Base-by-base conservation (phyloP, 1,140 invertebrate species). In the Solenopsis invicta region DNA sequence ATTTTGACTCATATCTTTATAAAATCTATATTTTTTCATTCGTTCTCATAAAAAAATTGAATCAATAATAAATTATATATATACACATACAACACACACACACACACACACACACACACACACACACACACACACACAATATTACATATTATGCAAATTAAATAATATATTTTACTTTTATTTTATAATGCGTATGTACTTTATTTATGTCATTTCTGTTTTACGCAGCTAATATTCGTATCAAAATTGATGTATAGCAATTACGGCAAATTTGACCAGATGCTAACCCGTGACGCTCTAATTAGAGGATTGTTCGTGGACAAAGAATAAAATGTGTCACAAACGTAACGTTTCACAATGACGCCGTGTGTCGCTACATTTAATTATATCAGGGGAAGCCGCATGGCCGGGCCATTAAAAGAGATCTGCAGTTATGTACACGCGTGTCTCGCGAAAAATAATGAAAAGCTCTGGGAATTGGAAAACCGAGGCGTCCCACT, bases 401-500 rank as follows among this genome's bases (percentile, higher is more conserved):
- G 29, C 77, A 62, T 64, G 62, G 21, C 62, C 77, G 13, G 8
- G 37, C 78, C 18, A 72, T 56, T 81, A 72, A 72, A 82, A 82
- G 50, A 82, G 71, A 71, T 59, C 48, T 72, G 54, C 69, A 82
- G 80, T 82, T 74, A 82, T 59, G n/a, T 72, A 61, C 54, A 82
- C 24, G 41, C 52, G 41, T 56, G 52, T 84, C 24, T 37, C 16
- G 6, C 62, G n/a, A 62, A 75, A 59, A 85, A 72, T 77, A 88
- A 88, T 66, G 64, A 85, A 89, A 77, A 81, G 54, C 24, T 76
- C 71, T 74, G 34, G n/a, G 24, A 77, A 85, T 85, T 67, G 80
- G 50, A 66, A 74, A 82, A 88, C 41, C 54, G 45, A 2, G 2
- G 34, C 29, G 24, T 13, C 18, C 41, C 34, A 56, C 74, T 84